Evolutionary conservation across 2,888 invertebrate species (phyloP), one percentile per base, ranked within the genome.

Genomic region (Tinea semifulvella): DNA sequence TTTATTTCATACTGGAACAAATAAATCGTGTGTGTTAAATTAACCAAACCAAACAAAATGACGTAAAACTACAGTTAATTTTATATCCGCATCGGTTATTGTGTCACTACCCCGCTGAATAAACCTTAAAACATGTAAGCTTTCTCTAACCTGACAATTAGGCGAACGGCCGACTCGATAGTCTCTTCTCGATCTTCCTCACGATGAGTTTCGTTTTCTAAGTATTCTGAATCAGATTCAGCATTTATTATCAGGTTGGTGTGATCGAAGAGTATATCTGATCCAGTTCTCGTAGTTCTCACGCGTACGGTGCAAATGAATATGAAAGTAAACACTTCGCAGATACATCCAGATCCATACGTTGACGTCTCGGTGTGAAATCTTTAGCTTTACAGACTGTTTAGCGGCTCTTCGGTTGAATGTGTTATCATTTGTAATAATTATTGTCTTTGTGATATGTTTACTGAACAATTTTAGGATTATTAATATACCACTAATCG

Each of bases 311-410:
- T 71, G 77, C 76, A 75, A 77, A 77, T 75, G 79, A 79, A 68
- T 66, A 73, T 66, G 68, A 77, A 67, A 70, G 73, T 65, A 79
- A 77, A 79, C 69, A 77, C 19, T 67, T 65, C 61, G 69, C 13
- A 18, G 26, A 69, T 73, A 69, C 66, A 79, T 79, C 80, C 76
- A 80, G 80, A 80, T 80, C 79, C 80, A 80, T 80, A 79, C 68
- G 76, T 79, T 80, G 77, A 65, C 79, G 73, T 65, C 68, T 73
- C 71, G 66, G 80, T 79, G 80, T 79, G 80, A 80, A 80, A 77
- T 76, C 69, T 80, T 69, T 77, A 77, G 72, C 79, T 79, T 79
- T 79, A 75, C 80, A 65, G 66, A 77, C 75, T 79, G 71, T 79
- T 80, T 80, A 80, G 79, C 79, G 63, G 72, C 53, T 64, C 8